These are phyloP conservation scores for Spinus olivaceus DNA, from an alignment of 2,797 vertebrate species.

Conservation along the genomic window DNA sequence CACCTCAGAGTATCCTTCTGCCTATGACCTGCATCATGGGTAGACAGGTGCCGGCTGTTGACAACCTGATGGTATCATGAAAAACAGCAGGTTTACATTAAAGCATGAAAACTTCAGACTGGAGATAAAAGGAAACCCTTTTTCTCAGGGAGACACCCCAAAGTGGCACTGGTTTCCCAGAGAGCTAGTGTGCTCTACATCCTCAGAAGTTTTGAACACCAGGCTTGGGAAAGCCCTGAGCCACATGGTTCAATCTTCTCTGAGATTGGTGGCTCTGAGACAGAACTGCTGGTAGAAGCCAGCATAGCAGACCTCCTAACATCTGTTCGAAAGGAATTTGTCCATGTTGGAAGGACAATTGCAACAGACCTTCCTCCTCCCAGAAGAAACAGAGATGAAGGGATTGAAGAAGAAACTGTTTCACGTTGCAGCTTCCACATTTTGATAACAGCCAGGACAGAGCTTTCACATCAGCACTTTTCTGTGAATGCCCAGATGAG, in stretches of 20 bases:
- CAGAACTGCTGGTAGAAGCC: neutral
- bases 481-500: neutral
- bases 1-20: neutral
- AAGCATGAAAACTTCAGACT: neutral
- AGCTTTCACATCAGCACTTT: neutral
- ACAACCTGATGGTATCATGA: neutral
- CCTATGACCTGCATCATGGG: neutral
- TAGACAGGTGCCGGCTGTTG: neutral
- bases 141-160: rapidly evolving
- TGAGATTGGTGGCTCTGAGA: neutral
- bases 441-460: neutral
- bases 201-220: neutral
- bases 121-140: neutral
- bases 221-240: neutral
- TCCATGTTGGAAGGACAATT: neutral
- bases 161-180: neutral
- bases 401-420: neutral
- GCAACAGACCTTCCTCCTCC: neutral
- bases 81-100: rapidly evolving
- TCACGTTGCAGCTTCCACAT: neutral
- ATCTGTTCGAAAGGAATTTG: neutral
- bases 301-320: neutral
- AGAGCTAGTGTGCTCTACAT: neutral
- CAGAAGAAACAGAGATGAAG: neutral
- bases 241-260: rapidly evolving